phyloP scores from a whole-genome alignment of 1,140 invertebrate genomes.

The Onthophagus taurus region DNA sequence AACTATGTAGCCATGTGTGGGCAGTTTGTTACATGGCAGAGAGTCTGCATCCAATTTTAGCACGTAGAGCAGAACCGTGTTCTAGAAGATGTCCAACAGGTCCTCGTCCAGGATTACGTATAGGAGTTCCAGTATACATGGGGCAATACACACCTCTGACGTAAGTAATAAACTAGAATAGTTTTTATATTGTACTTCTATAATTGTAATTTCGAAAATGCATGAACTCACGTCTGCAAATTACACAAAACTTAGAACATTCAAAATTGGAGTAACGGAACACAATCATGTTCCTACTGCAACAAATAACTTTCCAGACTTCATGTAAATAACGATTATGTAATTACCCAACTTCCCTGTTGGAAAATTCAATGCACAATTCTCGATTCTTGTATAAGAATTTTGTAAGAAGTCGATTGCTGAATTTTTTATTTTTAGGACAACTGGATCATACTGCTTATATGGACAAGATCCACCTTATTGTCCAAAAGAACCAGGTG shows the following conservation, averaged over 20 bases:
- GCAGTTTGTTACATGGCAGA: conserved; percentile 66
- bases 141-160: conserved; percentile 49
- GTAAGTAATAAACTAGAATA: conserved; percentile 34
- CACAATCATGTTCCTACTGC: too few species aligned
- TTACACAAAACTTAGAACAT: too few species aligned
- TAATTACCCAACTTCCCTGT: too few species aligned
- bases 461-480: conserved; percentile 51
- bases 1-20: conserved; percentile 65
- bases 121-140: conserved; percentile 39
- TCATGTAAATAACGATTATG: too few species aligned
- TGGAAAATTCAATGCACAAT: too few species aligned
- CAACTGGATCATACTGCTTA: conserved; percentile 57
- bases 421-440: conserved; percentile 34
- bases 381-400: too few species aligned
- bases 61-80: conserved; percentile 53
- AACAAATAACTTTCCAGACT: too few species aligned
- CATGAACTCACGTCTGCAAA: too few species aligned
- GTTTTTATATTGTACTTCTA: too few species aligned
- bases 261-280: too few species aligned
- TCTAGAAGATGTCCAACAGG: conserved; percentile 56
- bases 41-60: conserved; percentile 43
- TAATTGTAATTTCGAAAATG: too few species aligned
- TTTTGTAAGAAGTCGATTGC: background rate
- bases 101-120: conserved; percentile 41
- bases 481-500: conserved; percentile 47